These are phyloP conservation scores for Calcarius ornatus DNA, from an alignment of 2,113 vertebrate species.

Conservation along the genomic window DNA sequence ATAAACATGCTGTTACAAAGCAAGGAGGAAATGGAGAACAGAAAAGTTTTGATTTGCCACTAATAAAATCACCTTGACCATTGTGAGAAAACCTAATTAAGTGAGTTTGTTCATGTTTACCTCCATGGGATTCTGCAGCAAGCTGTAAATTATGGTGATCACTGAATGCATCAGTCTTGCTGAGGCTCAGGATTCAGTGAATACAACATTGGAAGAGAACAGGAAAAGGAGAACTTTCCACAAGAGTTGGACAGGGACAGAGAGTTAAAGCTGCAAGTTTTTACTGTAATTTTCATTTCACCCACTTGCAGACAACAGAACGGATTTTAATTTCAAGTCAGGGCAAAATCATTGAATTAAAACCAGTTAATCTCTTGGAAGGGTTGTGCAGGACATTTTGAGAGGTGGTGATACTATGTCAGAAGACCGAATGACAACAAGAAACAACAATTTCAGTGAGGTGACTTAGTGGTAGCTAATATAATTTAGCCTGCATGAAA, in stretches of 20 bases:
- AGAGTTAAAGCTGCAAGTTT: not conserved
- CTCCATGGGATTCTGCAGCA: not conserved
- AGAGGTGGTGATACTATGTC: not conserved
- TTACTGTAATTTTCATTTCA: not conserved
- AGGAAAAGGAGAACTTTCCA: not conserved
- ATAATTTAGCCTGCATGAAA: not conserved
- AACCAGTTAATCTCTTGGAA: not conserved
- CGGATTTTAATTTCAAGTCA: not conserved
- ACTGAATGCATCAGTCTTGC: not conserved
- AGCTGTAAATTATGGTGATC: not conserved
- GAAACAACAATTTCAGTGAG: not conserved
- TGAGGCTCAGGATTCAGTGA: not conserved
- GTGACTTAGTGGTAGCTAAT: not conserved
- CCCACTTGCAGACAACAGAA: not conserved
- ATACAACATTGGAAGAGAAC: not conserved
- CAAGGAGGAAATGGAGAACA: not conserved
- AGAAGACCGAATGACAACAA: not conserved
- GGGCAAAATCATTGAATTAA: not conserved
- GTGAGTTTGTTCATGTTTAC: not conserved
- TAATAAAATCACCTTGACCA: not conserved
- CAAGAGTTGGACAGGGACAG: not conserved
- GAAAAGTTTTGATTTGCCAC: not conserved
- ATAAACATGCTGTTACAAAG: not conserved
- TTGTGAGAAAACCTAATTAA: not conserved
- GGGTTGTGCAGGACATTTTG: not conserved